Conservation (phyloP, 2,113 vertebrate genomes). For the cattle (Bos taurus) region DNA sequence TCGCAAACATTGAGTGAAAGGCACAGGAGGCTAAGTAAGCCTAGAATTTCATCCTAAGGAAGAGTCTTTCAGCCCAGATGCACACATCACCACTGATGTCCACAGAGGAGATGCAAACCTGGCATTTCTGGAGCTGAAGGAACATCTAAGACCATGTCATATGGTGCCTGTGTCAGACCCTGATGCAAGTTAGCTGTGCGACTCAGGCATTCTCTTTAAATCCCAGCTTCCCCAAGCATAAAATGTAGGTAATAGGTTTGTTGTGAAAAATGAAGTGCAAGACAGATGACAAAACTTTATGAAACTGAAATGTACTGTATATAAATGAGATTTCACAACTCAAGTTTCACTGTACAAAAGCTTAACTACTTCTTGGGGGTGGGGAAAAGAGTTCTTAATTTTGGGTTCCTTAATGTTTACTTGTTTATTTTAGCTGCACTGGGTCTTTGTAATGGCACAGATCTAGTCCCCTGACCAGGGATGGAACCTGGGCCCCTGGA, state of each 20-base stretch:
- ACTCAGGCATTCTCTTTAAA: not conserved
- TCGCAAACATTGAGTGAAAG: not conserved
- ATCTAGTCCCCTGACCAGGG: not conserved
- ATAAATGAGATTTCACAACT: constrained; percentile 6
- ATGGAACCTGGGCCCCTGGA: not conserved
- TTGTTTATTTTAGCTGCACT: not conserved
- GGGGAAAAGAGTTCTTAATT: not conserved
- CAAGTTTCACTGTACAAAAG: not conserved
- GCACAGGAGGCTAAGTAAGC: not conserved
- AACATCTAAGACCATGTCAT: not conserved
- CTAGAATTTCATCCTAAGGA: not conserved
- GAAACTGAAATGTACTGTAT: not conserved
- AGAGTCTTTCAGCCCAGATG: not conserved
- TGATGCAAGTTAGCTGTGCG: not conserved
- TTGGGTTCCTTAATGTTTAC: not conserved
- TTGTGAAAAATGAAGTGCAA: not conserved
- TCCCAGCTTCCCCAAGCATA: not conserved
- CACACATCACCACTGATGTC: not conserved
- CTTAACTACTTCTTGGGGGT: not conserved
- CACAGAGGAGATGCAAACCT: not conserved
- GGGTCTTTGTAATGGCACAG: not conserved
- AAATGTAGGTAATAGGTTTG: not conserved
- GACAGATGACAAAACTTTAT: not conserved
- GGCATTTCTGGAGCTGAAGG: not conserved
- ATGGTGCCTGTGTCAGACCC: not conserved